These are phyloP conservation scores for Corythornis vintsioides DNA, from an alignment of 2,113 vertebrate species.

Conservation along the genomic window DNA sequence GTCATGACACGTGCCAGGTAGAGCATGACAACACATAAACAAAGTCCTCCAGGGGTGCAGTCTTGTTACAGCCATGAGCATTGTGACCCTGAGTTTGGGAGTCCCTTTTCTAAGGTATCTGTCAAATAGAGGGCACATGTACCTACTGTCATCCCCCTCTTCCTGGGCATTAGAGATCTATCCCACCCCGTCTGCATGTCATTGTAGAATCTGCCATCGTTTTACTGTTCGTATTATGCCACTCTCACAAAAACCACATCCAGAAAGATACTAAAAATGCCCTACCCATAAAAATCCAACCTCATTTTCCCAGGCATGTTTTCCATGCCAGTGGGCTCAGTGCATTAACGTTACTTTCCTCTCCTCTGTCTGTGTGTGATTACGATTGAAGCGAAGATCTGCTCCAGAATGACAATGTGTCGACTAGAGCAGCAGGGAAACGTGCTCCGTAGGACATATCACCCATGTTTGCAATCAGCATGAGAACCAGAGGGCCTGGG, in stretches of 20 bases:
- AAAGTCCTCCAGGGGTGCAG: background rate
- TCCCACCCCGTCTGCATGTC: background rate
- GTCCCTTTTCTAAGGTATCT: background rate
- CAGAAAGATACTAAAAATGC: background rate
- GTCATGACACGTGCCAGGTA: background rate
- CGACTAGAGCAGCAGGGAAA: background rate
- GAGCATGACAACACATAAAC: background rate
- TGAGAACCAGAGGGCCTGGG: background rate
- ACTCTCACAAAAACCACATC: background rate
- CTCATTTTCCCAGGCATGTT: background rate
- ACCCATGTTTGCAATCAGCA: background rate
- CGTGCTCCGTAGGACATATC: background rate
- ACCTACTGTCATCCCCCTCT: background rate
- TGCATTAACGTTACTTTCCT: background rate
- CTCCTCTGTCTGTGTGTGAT: background rate
- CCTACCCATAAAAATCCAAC: background rate
- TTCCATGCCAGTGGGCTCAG: background rate
- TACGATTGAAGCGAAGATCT: background rate
- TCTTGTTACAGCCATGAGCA: fast-evolving
- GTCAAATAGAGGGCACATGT: background rate
- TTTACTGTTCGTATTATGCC: background rate
- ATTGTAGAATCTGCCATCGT: background rate
- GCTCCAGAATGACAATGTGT: background rate
- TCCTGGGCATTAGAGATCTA: background rate
- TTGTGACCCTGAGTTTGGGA: background rate